phyloP scores from a whole-genome alignment of 2,888 invertebrate species.

The Leptopterna dolabrata region DNA sequence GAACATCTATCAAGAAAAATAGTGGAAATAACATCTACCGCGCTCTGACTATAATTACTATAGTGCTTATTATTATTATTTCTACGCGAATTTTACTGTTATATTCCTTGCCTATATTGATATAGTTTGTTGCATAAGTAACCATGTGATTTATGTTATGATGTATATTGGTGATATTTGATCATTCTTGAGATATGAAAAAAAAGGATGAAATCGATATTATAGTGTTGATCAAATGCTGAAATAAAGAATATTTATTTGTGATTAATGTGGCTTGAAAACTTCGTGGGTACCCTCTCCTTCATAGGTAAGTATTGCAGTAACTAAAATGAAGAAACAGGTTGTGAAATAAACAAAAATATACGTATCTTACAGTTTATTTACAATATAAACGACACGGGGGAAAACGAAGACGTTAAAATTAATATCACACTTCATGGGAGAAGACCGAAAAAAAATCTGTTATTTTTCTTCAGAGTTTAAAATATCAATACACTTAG shows the following conservation, averaged over 20 bases:
- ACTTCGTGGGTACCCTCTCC: no score
- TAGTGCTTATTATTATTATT: neutral
- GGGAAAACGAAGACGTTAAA: neutral
- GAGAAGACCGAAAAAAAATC: neutral
- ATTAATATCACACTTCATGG: constrained; percentile 16
- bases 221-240: constrained; percentile 15
- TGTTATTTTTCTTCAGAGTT: no score
- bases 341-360: no score
- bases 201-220: neutral
- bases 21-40: neutral
- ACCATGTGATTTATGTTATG: constrained; percentile 2
- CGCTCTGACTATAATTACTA: neutral
- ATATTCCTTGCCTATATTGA: neutral
- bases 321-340: no score
- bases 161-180: constrained; percentile 11
- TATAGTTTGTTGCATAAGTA: constrained; percentile 1
- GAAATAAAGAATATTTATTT: constrained; percentile 25
- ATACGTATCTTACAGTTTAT: neutral
- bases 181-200: neutral
- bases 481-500: neutral
- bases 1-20: neutral
- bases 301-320: no score
- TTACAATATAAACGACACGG: neutral
- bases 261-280: neutral
- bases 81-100: neutral